Evolutionary conservation across 2,888 invertebrate species (phyloP).

Genomic region (Adelphocoris suturalis): DNA sequence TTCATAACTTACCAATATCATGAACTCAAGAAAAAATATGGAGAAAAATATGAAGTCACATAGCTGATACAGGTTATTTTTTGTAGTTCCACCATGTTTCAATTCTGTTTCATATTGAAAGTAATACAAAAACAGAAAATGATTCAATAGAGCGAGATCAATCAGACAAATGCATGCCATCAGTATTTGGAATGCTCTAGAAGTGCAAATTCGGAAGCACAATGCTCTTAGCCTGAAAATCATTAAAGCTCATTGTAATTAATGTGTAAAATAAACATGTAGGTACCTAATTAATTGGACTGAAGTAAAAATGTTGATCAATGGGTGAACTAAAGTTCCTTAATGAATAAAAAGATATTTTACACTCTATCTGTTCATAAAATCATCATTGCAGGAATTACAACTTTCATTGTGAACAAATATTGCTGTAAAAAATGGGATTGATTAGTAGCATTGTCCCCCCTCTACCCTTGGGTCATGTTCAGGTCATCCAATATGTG

Average conservation of each 20-base stretch:
- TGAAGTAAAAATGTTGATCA: no score
- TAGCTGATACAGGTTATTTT: slow-evolving; percentile 34
- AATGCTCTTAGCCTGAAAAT: slow-evolving; percentile 61
- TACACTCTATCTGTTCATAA: no score
- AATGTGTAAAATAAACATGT: background rate
- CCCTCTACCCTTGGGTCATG: no score
- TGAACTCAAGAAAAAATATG: slow-evolving; percentile 65
- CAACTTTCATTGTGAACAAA: no score
- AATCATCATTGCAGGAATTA: no score
- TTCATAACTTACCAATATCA: slow-evolving; percentile 54
- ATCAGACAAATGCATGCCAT: slow-evolving; percentile 56
- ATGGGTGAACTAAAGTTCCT: no score
- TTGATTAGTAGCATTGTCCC: no score
- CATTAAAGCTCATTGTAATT: background rate
- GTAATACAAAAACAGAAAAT: slow-evolving; percentile 44
- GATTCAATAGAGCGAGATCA: slow-evolving; percentile 35
- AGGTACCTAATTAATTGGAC: background rate
- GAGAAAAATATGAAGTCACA: slow-evolving; percentile 59
- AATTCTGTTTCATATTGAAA: background rate
- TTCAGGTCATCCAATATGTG: no score
- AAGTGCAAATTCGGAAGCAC: slow-evolving; percentile 66
- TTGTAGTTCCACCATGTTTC: background rate
- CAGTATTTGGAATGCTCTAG: slow-evolving; percentile 53
- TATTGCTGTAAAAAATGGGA: no score
- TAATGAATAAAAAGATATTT: no score